Base-by-base conservation (phyloP, 2,113 vertebrate species). In the Polypterus bichir region DNA sequence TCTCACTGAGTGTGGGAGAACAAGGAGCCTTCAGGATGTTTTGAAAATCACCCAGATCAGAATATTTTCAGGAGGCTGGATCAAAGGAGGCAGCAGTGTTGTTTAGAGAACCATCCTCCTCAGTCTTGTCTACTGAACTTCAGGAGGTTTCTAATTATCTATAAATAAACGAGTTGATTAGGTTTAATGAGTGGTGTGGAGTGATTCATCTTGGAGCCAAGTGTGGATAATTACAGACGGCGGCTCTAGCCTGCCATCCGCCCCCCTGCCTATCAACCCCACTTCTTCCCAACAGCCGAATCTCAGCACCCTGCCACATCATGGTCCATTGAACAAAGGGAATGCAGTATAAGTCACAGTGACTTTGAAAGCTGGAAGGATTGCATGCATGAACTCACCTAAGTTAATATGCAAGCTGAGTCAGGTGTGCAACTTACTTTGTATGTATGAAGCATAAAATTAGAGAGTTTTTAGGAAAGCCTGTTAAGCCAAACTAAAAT, bases 121-220 rank as follows among this genome's bases (percentile, higher is more conserved):
- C 27, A 6, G 54, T 58, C 48, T 27, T 62, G 49, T 54, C 56
- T 66, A 44, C 60, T 44, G 52, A 62, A 65, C 44, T 48, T 63
- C 53, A 60, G 61, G 63, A 68, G 60, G 61, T 67, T 77, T 70
- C 64, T 66, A 73, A 76, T 74, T 51, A 65, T 73, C 72, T 71
- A 70, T 71, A 71, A 76, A 76, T 74, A 73, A 70, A 70, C 70
- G 49, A 66, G 68, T 64, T 68, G 70, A 74, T 74, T 73, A 66
- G 66, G 61, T 70, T 66, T 77, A 71, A 77, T 73, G 66, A 70
- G 59, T 56, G 68, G 63, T 69, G 52, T 64, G 65, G 68, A 56
- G 64, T 70, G 66, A 74, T 71, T 74, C 69, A 69, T 70, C 55
- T 54, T 66, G 64, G 67, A 57, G 60, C 63, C 59, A 56, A 69